These are phyloP conservation scores for Brachyptera risi DNA, from an alignment of 2,888 invertebrate species.

Conservation along the genomic window DNA sequence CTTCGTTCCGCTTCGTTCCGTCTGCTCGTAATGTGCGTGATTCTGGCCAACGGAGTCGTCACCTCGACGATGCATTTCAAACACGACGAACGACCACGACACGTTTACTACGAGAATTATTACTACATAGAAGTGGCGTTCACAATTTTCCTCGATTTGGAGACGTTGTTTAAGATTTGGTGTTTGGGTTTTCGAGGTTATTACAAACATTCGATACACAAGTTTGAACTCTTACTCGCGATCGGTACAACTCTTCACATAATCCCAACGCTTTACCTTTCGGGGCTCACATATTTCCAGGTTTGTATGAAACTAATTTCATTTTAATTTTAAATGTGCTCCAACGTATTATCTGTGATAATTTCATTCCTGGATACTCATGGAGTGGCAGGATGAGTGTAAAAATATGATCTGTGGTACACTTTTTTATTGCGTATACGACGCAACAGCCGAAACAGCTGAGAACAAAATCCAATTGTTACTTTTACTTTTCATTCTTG, in stretches of 20 bases:
- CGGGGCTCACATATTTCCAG: conserved; percentile 95
- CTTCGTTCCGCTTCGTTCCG: conserved; percentile 90
- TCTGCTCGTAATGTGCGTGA: conserved; percentile 88
- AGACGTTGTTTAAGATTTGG: conserved; percentile 95
- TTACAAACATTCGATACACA: conserved; percentile 93
- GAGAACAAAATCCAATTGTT: no score
- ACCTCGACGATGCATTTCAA: conserved; percentile 95
- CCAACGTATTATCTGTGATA: no score
- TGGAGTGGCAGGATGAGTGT: no score
- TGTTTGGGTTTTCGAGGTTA: conserved; percentile 95
- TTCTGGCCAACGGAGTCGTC: conserved; percentile 91
- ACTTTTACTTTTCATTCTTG: no score
- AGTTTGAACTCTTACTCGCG: conserved; percentile 91
- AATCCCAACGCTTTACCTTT: conserved; percentile 86
- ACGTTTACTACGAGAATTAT: conserved; percentile 83
- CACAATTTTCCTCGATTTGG: conserved; percentile 89
- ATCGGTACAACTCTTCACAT: conserved; percentile 93
- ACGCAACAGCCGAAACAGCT: no score
- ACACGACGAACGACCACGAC: conserved; percentile 79
- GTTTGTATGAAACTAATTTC: no score
- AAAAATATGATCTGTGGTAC: no score
- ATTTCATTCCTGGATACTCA: no score
- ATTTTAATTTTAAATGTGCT: no score
- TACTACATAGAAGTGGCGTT: conserved; percentile 94
- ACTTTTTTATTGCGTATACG: no score